Evolutionary conservation across 2,797 vertebrate genomes (phyloP).

Genomic region (Syncerus caffer): DNA sequence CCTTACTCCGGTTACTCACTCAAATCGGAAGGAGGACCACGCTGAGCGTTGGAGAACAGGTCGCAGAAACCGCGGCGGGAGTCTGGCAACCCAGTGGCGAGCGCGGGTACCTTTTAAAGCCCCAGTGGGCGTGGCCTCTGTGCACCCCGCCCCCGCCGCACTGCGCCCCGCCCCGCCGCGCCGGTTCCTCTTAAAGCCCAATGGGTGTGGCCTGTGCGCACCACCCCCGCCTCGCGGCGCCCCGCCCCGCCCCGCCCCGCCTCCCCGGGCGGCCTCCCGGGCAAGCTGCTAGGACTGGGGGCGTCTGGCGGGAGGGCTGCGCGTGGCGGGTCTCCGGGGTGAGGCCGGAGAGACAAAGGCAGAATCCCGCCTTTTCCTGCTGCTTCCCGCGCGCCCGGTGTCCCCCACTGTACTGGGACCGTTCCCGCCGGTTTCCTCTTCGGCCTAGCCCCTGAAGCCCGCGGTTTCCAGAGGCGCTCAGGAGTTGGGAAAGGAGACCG

Average conservation of each 20-base stretch:
- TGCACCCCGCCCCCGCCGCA: neutral
- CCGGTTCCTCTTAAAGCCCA: neutral
- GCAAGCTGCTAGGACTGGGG: accelerated
- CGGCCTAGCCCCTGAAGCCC: accelerated
- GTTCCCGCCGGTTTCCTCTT: neutral
- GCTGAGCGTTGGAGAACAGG: accelerated
- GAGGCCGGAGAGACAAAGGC: neutral
- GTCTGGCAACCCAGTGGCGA: accelerated
- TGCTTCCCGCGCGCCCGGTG: neutral
- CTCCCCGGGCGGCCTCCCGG: accelerated
- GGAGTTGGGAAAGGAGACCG: neutral
- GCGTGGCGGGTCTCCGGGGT: accelerated
- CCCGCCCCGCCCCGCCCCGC: neutral
- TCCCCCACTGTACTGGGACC: neutral
- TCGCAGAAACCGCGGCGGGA: accelerated
- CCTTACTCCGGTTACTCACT: constrained; percentile 67
- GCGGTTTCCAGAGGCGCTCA: neutral
- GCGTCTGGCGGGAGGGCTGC: accelerated
- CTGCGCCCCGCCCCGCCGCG: neutral
- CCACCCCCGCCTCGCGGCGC: neutral
- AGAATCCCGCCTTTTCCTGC: constrained; percentile 53
- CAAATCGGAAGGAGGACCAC: neutral
- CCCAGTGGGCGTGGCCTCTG: neutral
- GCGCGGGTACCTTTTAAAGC: constrained; percentile 30
- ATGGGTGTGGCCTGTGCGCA: neutral